Conservation (phyloP, 2,113 vertebrate species). For the Dasyurus viverrinus region DNA sequence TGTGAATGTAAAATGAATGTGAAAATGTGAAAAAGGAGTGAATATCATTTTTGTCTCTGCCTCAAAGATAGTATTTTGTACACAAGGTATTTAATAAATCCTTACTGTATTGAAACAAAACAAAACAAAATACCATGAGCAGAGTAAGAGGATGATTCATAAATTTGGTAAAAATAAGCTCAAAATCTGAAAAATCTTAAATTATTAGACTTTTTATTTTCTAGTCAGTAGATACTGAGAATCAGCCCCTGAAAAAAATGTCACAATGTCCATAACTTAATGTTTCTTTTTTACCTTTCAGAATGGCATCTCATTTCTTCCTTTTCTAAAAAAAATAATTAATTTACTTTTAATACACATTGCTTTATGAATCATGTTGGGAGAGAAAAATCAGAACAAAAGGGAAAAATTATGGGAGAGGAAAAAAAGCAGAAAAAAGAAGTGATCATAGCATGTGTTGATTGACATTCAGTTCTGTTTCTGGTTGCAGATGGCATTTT, state of each 20-base stretch:
- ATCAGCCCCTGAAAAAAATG: background rate
- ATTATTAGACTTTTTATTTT: background rate
- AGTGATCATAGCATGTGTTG: too few species aligned
- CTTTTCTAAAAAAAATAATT: too few species aligned
- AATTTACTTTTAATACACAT: too few species aligned
- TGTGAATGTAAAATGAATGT: background rate
- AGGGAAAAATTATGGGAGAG: too few species aligned
- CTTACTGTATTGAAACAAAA: background rate
- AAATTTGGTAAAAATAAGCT: background rate
- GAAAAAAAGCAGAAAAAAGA: too few species aligned
- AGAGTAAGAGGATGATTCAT: background rate
- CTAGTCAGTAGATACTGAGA: background rate
- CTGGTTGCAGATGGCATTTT: too few species aligned
- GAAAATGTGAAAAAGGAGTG: background rate
- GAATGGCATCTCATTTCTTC: background rate
- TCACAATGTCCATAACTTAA: background rate
- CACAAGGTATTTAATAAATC: background rate
- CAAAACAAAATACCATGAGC: background rate
- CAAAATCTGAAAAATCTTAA: background rate
- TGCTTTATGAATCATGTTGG: too few species aligned
- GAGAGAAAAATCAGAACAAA: too few species aligned
- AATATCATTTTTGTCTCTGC: background rate
- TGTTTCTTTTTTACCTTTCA: background rate
- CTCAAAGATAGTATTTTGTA: background rate
- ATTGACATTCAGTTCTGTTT: too few species aligned